Evolutionary conservation across 2,113 vertebrate genomes (phyloP).

Genomic region (Pao palembangensis): DNA sequence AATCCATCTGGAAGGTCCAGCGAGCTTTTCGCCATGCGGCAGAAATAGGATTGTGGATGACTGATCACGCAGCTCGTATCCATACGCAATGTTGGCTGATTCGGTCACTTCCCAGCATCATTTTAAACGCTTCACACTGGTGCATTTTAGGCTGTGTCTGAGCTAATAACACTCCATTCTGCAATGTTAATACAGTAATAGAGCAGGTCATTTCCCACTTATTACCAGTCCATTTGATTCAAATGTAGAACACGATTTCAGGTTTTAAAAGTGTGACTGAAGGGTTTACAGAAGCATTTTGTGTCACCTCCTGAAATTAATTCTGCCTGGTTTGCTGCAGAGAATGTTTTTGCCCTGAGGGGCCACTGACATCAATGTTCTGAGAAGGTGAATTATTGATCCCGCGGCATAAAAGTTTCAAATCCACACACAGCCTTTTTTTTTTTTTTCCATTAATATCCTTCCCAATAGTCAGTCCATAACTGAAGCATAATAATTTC

Average conservation of each 20-base stretch:
- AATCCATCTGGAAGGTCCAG: slow-evolving; percentile 68
- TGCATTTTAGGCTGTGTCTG: slow-evolving; percentile 15
- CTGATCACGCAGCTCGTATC: slow-evolving; percentile 57
- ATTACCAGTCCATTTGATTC: neutral
- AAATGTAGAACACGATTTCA: neutral
- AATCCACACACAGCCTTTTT: neutral
- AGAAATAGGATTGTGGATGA: slow-evolving; percentile 66
- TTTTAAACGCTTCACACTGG: slow-evolving; percentile 18
- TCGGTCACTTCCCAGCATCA: slow-evolving; percentile 11
- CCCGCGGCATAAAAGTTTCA: slow-evolving; percentile 22
- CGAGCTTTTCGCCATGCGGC: slow-evolving; percentile 61
- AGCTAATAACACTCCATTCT: slow-evolving; percentile 1
- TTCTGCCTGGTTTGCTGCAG: slow-evolving; percentile 23
- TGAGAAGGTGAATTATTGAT: slow-evolving; percentile 25
- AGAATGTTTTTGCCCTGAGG: slow-evolving; percentile 19
- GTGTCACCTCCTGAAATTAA: slow-evolving; percentile 19
- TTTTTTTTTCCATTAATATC: neutral
- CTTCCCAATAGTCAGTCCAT: neutral
- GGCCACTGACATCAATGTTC: slow-evolving; percentile 26
- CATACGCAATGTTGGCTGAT: slow-evolving; percentile 7
- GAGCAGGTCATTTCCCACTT: slow-evolving; percentile 3
- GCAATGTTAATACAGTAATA: slow-evolving; percentile 3
- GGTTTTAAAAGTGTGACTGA: neutral
- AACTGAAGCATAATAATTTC: neutral
- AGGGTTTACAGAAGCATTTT: slow-evolving; percentile 18